Percentiles rank a stretch among this genome's conserved stretches.
These are phyloP conservation scores for Halcyon senegalensis DNA, from an alignment of 2,113 vertebrate genomes.

Conservation along the genomic window DNA sequence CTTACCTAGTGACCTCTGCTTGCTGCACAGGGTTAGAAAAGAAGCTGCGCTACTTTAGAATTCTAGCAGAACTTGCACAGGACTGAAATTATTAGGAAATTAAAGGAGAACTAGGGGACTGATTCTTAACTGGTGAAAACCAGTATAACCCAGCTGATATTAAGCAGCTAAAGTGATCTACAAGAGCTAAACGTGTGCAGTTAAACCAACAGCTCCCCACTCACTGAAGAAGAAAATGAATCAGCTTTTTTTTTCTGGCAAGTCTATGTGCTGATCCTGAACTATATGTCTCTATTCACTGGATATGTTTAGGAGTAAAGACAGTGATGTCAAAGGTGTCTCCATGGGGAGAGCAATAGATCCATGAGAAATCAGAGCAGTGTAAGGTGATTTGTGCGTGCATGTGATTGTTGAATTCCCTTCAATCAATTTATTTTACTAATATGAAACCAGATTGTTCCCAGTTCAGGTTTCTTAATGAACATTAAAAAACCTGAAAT, in stretches of 20 bases:
- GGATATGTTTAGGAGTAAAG: background rate
- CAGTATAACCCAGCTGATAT: background rate
- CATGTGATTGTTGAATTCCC: background rate
- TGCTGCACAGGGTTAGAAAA: background rate
- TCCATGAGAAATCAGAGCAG: background rate
- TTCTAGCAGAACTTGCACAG: background rate
- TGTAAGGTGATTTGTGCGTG: background rate
- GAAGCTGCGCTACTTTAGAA: constrained; percentile 23
- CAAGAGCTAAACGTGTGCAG: background rate
- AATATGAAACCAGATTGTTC: background rate
- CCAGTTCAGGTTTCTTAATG: background rate
- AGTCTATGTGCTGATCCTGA: background rate
- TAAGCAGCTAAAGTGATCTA: background rate
- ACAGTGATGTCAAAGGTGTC: background rate
- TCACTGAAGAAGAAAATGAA: background rate
- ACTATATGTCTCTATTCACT: background rate
- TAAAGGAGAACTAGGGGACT: background rate
- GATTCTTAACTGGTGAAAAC: background rate
- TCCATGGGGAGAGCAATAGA: background rate
- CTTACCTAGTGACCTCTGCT: constrained; percentile 44
- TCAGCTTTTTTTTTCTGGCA: background rate
- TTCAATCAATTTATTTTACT: background rate
- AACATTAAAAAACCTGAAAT: background rate
- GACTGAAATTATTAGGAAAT: background rate
- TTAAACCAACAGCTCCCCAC: background rate